Percentiles rank a stretch among this genome's conserved stretches.
phyloP scores from a whole-genome alignment of 2,113 vertebrate species.

The Chiloscyllium plagiosum region DNA sequence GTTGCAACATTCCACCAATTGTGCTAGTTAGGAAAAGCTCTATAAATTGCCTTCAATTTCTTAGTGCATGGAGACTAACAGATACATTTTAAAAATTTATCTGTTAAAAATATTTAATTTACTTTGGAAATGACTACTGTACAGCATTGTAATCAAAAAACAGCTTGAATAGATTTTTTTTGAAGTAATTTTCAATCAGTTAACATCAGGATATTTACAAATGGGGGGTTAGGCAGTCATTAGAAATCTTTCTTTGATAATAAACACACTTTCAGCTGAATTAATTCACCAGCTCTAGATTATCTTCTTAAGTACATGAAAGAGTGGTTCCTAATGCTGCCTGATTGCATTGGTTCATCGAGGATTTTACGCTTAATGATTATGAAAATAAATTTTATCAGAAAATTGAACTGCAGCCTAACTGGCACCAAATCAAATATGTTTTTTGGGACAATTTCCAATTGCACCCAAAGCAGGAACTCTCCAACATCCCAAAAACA shows the following conservation, averaged over 20 bases:
- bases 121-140: neutral
- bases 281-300: neutral
- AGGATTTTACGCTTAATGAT: neutral
- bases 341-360: neutral
- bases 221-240: neutral
- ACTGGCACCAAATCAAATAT: neutral
- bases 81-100: neutral
- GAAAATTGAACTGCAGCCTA: neutral
- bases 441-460: neutral
- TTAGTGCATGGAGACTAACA: neutral
- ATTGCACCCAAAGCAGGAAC: neutral
- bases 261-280: neutral
- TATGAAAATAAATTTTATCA: neutral
- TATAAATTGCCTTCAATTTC: neutral
- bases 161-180: neutral
- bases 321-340: neutral
- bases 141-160: neutral
- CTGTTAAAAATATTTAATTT: neutral
- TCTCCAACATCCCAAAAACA: neutral
- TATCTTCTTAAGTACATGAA: neutral
- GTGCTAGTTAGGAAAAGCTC: neutral
- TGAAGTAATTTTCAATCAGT: neutral
- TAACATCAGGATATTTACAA: no score
- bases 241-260: neutral
- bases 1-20: neutral